Percentiles rank a stretch among this genome's conserved stretches.
These are phyloP conservation scores for Vulpes vulpes DNA, from an alignment of 2,113 vertebrate species.

Conservation along the genomic window DNA sequence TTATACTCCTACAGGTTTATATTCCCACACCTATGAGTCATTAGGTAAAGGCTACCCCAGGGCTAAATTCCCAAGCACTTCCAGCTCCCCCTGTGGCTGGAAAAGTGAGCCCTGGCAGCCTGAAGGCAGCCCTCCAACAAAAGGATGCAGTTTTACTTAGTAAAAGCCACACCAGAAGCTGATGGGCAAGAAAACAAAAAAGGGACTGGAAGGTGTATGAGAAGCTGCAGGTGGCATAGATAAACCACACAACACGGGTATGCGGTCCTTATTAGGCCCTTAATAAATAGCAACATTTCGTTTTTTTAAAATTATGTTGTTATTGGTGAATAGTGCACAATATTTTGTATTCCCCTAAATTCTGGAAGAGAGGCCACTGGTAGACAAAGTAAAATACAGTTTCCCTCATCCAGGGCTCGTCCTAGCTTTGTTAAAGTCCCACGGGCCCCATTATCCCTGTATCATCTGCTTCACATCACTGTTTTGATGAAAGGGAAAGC, in stretches of 20 bases:
- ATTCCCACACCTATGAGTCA: background rate
- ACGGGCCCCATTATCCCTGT: background rate
- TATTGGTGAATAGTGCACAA: conserved; percentile 10
- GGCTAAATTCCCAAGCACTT: background rate
- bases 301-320: background rate
- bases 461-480: background rate
- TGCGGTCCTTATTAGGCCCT: background rate
- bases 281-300: background rate
- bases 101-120: background rate
- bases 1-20: background rate
- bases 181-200: background rate
- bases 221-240: background rate
- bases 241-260: background rate
- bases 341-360: conserved; percentile 6
- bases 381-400: background rate
- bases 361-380: background rate
- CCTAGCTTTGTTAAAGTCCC: background rate
- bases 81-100: no score
- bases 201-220: background rate
- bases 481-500: conserved; percentile 23
- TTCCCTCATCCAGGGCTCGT: background rate
- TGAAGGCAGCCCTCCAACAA: background rate
- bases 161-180: background rate
- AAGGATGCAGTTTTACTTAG: background rate
- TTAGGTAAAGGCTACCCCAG: background rate